Evolutionary conservation across 2,888 invertebrate species (phyloP).

Genomic region (Drosophila austrosaltans): DNA sequence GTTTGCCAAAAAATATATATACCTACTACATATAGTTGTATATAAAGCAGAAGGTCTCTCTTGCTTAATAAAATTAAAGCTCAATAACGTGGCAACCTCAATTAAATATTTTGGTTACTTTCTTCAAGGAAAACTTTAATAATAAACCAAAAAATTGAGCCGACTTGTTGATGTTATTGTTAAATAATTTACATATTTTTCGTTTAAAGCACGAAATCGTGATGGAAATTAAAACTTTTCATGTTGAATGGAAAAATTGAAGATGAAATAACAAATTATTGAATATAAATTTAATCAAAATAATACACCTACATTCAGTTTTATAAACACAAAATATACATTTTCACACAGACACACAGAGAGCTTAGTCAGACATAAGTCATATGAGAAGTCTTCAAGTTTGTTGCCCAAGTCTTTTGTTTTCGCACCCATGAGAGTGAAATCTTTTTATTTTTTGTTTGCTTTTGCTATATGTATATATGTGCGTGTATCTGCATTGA

Average conservation of each 20-base stretch:
- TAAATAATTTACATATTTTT: slow-evolving; percentile 53
- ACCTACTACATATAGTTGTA: background rate
- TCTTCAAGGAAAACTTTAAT: slow-evolving; percentile 64
- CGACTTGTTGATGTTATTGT: slow-evolving; percentile 32
- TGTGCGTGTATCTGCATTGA: slow-evolving; percentile 20
- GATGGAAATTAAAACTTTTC: slow-evolving; percentile 33
- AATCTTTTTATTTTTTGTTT: slow-evolving; percentile 24
- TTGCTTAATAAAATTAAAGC: slow-evolving; percentile 46
- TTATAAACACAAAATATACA: slow-evolving; percentile 19
- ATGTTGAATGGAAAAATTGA: slow-evolving; percentile 17
- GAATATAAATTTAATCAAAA: slow-evolving; percentile 39
- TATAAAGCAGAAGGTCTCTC: slow-evolving; percentile 40
- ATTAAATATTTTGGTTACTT: slow-evolving; percentile 53
- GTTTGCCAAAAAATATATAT: slow-evolving; percentile 48
- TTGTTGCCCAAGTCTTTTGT: slow-evolving; percentile 50
- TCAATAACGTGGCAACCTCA: slow-evolving; percentile 63
- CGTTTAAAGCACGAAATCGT: slow-evolving; percentile 64
- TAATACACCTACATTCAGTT: slow-evolving; percentile 14
- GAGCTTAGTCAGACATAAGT: slow-evolving; percentile 1
- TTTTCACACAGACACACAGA: slow-evolving; percentile 33
- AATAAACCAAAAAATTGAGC: slow-evolving; percentile 33
- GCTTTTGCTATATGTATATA: slow-evolving; percentile 25
- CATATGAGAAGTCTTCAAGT: slow-evolving; percentile 28
- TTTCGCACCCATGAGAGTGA: slow-evolving; percentile 26
- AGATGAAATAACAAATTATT: slow-evolving; percentile 17